Evolutionary conservation across 2,888 invertebrate genomes (phyloP), one percentile per base, ranked within the genome.

Genomic region (Malacosoma neustria): DNA sequence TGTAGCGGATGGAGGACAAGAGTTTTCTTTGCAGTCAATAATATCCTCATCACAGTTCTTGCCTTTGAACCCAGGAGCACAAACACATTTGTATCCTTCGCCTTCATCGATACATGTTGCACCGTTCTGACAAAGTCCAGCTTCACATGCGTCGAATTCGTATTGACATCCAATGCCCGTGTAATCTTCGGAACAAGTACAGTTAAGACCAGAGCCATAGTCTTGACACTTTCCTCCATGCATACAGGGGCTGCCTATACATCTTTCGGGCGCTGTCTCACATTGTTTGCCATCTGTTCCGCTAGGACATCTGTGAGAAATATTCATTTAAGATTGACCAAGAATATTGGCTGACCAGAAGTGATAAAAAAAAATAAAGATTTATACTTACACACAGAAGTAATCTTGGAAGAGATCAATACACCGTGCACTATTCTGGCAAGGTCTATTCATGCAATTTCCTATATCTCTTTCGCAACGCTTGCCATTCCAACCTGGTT

Each of bases 211-310:
- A 0, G 96, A 97, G 4, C 98, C 98, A 58, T 95, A 98, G 72
- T 98, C 98, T 77, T 96, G 96, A 57, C 98, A 98, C 65, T 93
- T 93, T 36, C 98, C 98, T 33, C 94, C 95, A 60, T 98, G 97
- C 95, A 97, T 97, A 67, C 98, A 98, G 3, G 96, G 96, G 58
- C 93, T 93, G 14, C 96, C 96, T 42, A 96, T 94, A 66, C 96
- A 96, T 46, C 98, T 90, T 75, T 98, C 97, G 2, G 98, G 98
- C 0, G 98, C 97, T 0, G 96, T 96, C 79, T 98, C 97, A 71
- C 98, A 98, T 69, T 97, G 94, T 74, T 98, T 97, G 6, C 98
- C 98, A 61, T 97, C 97, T 1, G 97, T 98, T 54, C 98, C 97
- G 46, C 95, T 95, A 33, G 96, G 96, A 61, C 97, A 97, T 5